Conservation (phyloP, 2,797 vertebrate genomes). For the Benthosema pterotum region DNA sequence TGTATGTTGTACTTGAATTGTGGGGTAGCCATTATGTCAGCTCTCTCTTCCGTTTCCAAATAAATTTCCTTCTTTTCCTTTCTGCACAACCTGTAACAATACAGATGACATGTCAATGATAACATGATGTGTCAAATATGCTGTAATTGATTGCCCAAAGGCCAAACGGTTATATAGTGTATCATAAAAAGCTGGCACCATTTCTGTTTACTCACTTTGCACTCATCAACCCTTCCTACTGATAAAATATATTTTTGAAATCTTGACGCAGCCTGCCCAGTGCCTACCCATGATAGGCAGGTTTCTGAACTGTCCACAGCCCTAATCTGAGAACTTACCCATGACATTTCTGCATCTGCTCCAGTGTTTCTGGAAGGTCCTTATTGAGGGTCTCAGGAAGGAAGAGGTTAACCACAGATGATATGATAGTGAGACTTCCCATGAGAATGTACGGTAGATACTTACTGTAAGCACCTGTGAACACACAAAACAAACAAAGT, state of each 20-base stretch:
- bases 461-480: conserved; percentile 86
- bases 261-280: no score
- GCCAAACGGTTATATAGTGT: no score
- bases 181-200: no score
- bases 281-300: no score
- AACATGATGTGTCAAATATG: not conserved
- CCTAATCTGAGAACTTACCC: conserved; percentile 69
- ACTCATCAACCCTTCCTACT: no score
- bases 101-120: not conserved
- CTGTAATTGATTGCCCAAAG: not conserved
- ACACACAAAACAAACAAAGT: not conserved
- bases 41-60: not conserved
- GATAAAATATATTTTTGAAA: no score
- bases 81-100: conserved; percentile 5
- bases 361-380: conserved; percentile 90
- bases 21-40: not conserved
- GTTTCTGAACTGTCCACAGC: no score
- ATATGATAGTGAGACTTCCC: conserved; percentile 89
- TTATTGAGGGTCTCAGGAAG: conserved; percentile 90
- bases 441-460: conserved; percentile 92
- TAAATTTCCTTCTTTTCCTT: not conserved
- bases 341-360: conserved; percentile 88
- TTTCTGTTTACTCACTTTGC: no score
- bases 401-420: conserved; percentile 88
- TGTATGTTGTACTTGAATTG: not conserved